Percentiles rank a stretch among this genome's conserved stretches.
Evolutionary conservation across 2,888 invertebrate genomes (phyloP).

Genomic region (Ophonus ardosiacus): DNA sequence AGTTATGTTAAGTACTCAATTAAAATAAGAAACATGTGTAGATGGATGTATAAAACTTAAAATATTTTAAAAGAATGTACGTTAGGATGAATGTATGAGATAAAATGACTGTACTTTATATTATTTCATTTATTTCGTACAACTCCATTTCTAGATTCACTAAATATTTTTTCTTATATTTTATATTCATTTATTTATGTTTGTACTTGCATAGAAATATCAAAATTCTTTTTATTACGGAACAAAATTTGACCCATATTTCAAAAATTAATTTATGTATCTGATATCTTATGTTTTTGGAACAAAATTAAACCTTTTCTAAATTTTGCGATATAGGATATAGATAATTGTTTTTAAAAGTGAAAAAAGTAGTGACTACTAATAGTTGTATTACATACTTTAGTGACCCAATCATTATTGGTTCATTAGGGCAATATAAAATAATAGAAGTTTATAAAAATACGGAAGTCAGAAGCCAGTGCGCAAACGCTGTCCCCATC

Average conservation of each 20-base stretch:
- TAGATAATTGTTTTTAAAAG: too few relatives aligned
- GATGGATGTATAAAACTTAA: constrained; percentile 60
- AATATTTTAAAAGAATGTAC: constrained; percentile 56
- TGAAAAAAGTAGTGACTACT: neutral
- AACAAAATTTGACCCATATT: too few relatives aligned
- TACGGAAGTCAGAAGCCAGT: constrained; percentile 5
- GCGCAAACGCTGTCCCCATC: constrained; percentile 6
- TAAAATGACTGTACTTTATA: constrained; percentile 59
- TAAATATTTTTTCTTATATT: too few relatives aligned
- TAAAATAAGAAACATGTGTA: constrained; percentile 32
- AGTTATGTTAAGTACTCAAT: constrained; percentile 56
- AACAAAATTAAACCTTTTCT: neutral
- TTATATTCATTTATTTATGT: too few relatives aligned
- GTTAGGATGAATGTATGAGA: constrained; percentile 55
- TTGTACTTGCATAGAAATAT: too few relatives aligned
- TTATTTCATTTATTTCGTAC: constrained; percentile 15
- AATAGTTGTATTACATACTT: neutral
- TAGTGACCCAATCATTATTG: neutral
- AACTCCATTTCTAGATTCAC: neutral
- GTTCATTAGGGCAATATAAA: constrained; percentile 23
- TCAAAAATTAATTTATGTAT: neutral
- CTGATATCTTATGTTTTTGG: neutral
- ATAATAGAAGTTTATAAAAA: neutral
- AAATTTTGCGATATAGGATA: neutral
- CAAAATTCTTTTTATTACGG: too few relatives aligned